Evolutionary conservation across 2,888 invertebrate genomes (phyloP).

Genomic region (Lysandra coridon): DNA sequence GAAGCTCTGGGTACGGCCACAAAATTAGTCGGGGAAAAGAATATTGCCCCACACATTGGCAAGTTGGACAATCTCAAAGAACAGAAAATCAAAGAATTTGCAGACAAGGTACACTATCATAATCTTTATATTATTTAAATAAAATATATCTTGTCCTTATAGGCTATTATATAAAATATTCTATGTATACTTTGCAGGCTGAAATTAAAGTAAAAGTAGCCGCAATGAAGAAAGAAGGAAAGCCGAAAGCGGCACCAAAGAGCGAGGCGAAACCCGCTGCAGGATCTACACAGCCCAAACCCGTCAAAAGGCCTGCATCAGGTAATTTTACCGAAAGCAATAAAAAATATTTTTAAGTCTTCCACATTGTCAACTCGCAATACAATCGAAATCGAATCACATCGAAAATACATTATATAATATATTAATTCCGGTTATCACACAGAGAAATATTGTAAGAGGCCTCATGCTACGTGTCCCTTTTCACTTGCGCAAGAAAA

Average conservation of each 20-base stretch:
- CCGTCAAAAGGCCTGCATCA: conserved; percentile 72
- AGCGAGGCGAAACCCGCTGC: conserved; percentile 67
- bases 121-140: neutral
- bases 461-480: too few species aligned
- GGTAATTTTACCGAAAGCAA: conserved; percentile 43
- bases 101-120: conserved; percentile 84
- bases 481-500: too few species aligned
- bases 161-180: neutral
- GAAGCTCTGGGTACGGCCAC: conserved; percentile 96
- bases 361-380: too few species aligned
- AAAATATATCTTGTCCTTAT: neutral
- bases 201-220: conserved; percentile 88
- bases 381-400: too few species aligned
- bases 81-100: conserved; percentile 95
- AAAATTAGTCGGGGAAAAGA: conserved; percentile 96
- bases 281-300: conserved; percentile 72
- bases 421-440: too few species aligned
- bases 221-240: conserved; percentile 81
- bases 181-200: conserved; percentile 69
- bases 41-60: conserved; percentile 89
- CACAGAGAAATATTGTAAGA: too few species aligned
- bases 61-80: conserved; percentile 96
- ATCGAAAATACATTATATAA: too few species aligned
- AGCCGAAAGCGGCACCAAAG: conserved; percentile 75
- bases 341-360: neutral